Evolutionary conservation across 2,113 vertebrate genomes (phyloP).

Genomic region (Herpailurus yagouaroundi): DNA sequence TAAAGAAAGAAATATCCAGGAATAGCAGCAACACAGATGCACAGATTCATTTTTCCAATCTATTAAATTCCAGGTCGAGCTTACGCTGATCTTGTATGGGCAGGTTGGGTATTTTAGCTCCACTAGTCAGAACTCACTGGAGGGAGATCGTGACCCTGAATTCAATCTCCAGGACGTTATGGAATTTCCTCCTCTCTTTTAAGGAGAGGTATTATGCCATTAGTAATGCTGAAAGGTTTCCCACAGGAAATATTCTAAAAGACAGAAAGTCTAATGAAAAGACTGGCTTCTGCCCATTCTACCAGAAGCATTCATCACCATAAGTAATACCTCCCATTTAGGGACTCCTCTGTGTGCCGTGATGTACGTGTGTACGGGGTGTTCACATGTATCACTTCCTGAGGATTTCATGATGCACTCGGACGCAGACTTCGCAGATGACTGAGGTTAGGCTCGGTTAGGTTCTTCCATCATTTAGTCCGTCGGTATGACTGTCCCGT

Average conservation of each 20-base stretch:
- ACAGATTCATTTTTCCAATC: not conserved
- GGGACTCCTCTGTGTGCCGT: too few species aligned
- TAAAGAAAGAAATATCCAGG: not conserved
- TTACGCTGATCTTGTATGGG: not conserved
- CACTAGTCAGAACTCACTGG: not conserved
- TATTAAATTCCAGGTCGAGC: not conserved
- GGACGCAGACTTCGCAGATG: not conserved
- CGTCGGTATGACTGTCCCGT: not conserved
- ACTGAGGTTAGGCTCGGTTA: not conserved
- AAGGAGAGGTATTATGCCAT: not conserved
- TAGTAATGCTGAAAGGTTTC: not conserved
- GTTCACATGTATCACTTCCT: not conserved
- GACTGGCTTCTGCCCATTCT: not conserved
- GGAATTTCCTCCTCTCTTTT: not conserved
- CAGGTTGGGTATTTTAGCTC: not conserved
- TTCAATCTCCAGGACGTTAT: not conserved
- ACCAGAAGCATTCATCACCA: not conserved
- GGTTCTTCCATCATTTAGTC: not conserved
- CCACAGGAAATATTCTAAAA: not conserved
- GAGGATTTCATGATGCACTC: not conserved
- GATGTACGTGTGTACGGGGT: rapidly evolving
- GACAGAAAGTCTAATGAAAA: not conserved
- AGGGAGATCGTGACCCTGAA: not conserved
- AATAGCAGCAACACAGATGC: not conserved
- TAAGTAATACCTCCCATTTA: not conserved